Evolutionary conservation across 2,113 vertebrate species (phyloP).

Genomic region (Synodontis membranacea): DNA sequence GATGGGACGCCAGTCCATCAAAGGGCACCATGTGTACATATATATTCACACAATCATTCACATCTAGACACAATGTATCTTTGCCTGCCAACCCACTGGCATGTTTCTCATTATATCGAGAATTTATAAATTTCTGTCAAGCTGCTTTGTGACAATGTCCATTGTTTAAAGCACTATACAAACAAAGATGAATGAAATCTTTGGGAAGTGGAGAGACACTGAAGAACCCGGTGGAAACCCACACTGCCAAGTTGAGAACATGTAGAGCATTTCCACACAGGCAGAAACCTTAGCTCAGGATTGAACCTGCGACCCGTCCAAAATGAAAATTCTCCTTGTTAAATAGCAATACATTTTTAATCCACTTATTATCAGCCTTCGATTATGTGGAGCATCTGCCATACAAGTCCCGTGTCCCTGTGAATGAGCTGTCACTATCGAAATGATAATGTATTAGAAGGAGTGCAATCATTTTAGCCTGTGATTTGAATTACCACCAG

Average conservation of each 20-base stretch:
- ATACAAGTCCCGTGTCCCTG: not conserved
- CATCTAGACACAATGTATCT: not conserved
- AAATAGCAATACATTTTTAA: not conserved
- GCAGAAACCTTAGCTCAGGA: not conserved
- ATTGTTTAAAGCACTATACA: not conserved
- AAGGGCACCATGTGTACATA: not conserved
- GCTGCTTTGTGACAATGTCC: not conserved
- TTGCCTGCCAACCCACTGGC: not conserved
- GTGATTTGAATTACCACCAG: not conserved
- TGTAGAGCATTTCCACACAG: not conserved
- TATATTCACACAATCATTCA: not conserved
- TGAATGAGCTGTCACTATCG: not conserved
- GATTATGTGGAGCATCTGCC: not conserved
- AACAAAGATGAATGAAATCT: not conserved
- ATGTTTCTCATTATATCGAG: not conserved
- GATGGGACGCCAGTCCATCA: not conserved
- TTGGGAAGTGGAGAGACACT: not conserved
- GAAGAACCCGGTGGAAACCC: not conserved
- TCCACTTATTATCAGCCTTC: not conserved
- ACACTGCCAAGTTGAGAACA: not conserved
- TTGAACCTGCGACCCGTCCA: not conserved
- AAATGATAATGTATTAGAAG: not conserved
- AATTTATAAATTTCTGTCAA: not conserved
- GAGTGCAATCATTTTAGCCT: not conserved
- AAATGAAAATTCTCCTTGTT: not conserved